Evolutionary conservation across 2,113 vertebrate genomes (phyloP).

Genomic region (Phocoena phocoena): DNA sequence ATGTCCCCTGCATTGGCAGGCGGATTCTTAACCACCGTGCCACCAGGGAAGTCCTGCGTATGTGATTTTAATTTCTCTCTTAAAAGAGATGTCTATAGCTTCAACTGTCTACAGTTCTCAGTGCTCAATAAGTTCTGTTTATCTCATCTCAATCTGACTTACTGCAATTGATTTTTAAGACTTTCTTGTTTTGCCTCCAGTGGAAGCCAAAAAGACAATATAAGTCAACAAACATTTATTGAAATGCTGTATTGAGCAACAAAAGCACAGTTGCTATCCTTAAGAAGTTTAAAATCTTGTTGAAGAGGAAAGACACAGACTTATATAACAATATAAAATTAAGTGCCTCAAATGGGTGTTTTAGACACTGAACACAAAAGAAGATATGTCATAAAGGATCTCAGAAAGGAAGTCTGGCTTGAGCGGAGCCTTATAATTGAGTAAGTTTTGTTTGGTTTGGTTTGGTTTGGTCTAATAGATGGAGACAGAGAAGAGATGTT

Average conservation of each 20-base stretch:
- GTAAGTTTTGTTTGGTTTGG: not conserved
- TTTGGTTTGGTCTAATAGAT: not conserved
- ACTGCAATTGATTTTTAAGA: not conserved
- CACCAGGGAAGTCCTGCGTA: not conserved
- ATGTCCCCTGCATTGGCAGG: too few relatives aligned
- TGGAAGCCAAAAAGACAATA: not conserved
- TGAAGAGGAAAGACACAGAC: not conserved
- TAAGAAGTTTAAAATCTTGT: not conserved
- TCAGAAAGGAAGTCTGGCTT: not conserved
- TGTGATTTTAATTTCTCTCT: not conserved
- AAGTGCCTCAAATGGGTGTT: not conserved
- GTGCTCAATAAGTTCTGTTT: not conserved
- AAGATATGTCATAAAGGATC: not conserved
- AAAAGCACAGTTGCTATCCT: not conserved
- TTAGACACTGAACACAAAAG: not conserved
- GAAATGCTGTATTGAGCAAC: not conserved
- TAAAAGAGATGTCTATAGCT: not conserved
- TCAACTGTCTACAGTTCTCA: not conserved
- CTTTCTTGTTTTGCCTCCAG: not conserved
- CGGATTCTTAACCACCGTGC: too few relatives aligned
- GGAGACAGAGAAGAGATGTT: not conserved
- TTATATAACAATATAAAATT: not conserved
- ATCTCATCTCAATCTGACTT: not conserved
- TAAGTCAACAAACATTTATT: not conserved
- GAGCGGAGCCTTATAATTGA: not conserved